Evolutionary conservation across 2,113 vertebrate genomes (phyloP).

Genomic region (Emydura subglobosa): DNA sequence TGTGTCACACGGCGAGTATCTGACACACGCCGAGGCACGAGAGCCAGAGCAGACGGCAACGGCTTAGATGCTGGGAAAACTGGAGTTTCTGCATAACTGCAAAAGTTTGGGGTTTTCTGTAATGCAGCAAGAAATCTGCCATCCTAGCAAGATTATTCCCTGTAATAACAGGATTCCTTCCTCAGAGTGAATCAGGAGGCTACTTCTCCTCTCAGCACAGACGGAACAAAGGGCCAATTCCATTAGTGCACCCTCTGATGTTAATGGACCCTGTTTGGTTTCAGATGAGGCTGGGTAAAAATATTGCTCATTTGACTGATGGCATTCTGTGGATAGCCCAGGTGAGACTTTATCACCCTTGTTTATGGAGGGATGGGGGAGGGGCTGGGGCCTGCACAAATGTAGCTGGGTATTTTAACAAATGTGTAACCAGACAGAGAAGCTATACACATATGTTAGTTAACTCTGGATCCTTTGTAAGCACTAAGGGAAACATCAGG

Average conservation of each 20-base stretch:
- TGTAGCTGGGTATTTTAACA: accelerated
- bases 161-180: not conserved
- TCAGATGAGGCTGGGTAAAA: slow-evolving; percentile 46
- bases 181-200: not conserved
- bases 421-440: accelerated
- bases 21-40: accelerated
- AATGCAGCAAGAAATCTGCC: not conserved
- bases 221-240: slow-evolving; percentile 64
- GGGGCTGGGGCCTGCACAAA: not conserved
- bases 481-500: not conserved
- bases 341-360: not conserved
- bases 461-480: not conserved
- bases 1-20: not conserved
- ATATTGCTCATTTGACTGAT: slow-evolving; percentile 8
- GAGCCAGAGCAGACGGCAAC: not conserved
- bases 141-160: not conserved
- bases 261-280: slow-evolving; percentile 53
- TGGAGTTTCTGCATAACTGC: not conserved
- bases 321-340: not conserved
- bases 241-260: slow-evolving; percentile 59
- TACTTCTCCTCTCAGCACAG: slow-evolving; percentile 36
- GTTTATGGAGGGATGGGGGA: not conserved
- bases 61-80: not conserved
- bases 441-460: not conserved
- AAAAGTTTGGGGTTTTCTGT: not conserved